Conservation (phyloP, 2,888 invertebrate species). For the Pemphredon lugubris region DNA sequence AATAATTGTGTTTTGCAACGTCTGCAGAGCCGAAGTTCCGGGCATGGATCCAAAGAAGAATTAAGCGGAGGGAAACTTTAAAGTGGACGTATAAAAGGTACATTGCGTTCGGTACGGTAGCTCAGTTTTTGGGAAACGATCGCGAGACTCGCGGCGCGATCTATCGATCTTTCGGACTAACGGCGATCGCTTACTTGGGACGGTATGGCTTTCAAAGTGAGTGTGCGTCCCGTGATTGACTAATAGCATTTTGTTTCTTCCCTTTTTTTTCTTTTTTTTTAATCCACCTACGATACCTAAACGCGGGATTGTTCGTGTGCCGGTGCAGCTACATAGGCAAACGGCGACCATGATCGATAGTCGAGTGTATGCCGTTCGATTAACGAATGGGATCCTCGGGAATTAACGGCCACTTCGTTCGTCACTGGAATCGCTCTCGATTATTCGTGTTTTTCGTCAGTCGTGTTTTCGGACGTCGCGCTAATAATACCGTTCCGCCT, state of each 20-base stretch:
- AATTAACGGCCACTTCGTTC: no score
- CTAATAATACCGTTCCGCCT: no score
- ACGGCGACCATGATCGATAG: no score
- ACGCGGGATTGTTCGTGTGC: no score
- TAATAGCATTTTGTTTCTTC: slow-evolving; percentile 26
- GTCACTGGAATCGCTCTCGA: no score
- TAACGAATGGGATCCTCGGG: no score
- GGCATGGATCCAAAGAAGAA: slow-evolving; percentile 64
- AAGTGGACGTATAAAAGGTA: slow-evolving; percentile 65
- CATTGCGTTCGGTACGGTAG: slow-evolving; percentile 12
- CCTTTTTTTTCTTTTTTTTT: slow-evolving; percentile 25
- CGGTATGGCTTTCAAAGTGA: slow-evolving; percentile 61
- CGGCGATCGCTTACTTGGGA: slow-evolving; percentile 10
- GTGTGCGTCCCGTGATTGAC: slow-evolving; percentile 42
- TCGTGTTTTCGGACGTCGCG: no score
- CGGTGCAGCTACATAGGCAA: no score
- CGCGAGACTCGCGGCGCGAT: slow-evolving; percentile 32
- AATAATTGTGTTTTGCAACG: slow-evolving; percentile 77
- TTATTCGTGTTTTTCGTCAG: no score
- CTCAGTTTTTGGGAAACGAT: slow-evolving; percentile 53
- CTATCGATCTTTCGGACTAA: slow-evolving; percentile 14
- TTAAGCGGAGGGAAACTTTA: slow-evolving; percentile 61
- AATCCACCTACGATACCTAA: no score
- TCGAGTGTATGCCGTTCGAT: no score
- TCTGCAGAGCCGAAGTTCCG: slow-evolving; percentile 53